Percentiles rank a stretch among this genome's conserved stretches.
These are phyloP conservation scores for Phortica variegata DNA, from an alignment of 1,140 invertebrate species.

Conservation along the genomic window DNA sequence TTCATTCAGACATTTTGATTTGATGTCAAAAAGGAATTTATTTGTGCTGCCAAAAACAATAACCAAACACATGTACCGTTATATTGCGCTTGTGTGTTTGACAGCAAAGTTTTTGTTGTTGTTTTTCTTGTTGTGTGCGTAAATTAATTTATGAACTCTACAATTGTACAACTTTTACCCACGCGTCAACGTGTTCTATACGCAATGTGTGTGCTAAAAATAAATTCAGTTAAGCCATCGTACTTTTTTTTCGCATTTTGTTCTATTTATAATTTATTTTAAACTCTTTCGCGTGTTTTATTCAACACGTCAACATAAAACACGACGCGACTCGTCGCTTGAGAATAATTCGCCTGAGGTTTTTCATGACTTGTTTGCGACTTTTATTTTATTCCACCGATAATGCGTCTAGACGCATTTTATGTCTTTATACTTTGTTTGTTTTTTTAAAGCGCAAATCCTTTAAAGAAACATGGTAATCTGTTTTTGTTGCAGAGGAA, in stretches of 20 bases:
- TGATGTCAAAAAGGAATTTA: conserved; percentile 10
- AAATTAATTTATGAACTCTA: background rate
- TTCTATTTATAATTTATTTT: too few relatives aligned
- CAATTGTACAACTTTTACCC: too few relatives aligned
- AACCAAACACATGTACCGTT: background rate
- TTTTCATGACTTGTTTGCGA: background rate
- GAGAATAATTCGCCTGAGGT: background rate
- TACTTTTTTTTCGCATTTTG: too few relatives aligned
- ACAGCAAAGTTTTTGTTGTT: background rate
- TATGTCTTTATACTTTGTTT: background rate
- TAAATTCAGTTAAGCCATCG: too few relatives aligned
- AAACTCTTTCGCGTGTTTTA: too few relatives aligned
- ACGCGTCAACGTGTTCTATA: too few relatives aligned
- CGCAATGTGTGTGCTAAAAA: too few relatives aligned
- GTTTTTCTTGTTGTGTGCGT: background rate
- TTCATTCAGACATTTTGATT: conserved; percentile 6
- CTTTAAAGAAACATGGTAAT: too few relatives aligned
- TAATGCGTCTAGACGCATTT: background rate
- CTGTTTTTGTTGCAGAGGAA: conserved; percentile 62
- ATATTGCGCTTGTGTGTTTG: too few relatives aligned
- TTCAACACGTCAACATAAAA: too few relatives aligned
- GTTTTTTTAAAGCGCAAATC: background rate
- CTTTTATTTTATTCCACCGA: background rate
- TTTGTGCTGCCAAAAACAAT: background rate
- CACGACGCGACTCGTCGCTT: too few relatives aligned